Base-by-base conservation (phyloP, 2,113 vertebrate genomes). In the Caranx melampygus region DNA sequence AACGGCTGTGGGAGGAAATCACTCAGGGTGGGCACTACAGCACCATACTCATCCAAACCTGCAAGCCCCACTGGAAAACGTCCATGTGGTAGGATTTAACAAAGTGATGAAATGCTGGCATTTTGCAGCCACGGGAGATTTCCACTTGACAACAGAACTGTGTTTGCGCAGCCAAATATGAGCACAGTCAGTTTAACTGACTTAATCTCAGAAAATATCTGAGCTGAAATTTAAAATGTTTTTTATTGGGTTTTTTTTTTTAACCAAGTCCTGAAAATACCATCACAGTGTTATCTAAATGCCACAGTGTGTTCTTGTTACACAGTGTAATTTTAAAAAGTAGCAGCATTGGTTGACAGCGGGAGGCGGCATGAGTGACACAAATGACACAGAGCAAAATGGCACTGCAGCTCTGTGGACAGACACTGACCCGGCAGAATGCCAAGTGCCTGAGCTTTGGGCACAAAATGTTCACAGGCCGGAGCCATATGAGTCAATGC, bases 211-310 rank as follows among this genome's bases (percentile, higher is more conserved):
- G 18, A 20, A 40, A 70, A 45, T 62, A 80, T 59, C 81, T 61
- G 60, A 52, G 44, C 7, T 79, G 31, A 63, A 64, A 84, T 79
- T 77, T 16, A 37, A 81, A 87, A 47, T 3, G 0, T 18, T 6
- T 64, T 63, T 57, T 64, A 49, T 26, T 26, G n/a, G n/a, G n/a
- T 64, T 63, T 57, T 64, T 55, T 18, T 6, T 64, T 63, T 57
- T 64, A 49, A 8, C 51, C 47, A 21, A 20, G 37, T 54, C 16
- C 58, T 42, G 58, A n/a, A 79, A 79, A 79, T 79, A 65, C 63
- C 71, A 75, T 35, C 60, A 7, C 55, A 35, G 51, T 47, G 51
- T 82, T 82, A 77, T 82, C 87, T 68, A 68, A 87, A 87, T 75
- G 82, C 57, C 79, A 85, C 63, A 8, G 55, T 0, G 1, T 58